Percentiles rank a stretch among this genome's conserved stretches.
phyloP scores from a whole-genome alignment of 1,140 invertebrate genomes.

The Drosophila ananassae region DNA sequence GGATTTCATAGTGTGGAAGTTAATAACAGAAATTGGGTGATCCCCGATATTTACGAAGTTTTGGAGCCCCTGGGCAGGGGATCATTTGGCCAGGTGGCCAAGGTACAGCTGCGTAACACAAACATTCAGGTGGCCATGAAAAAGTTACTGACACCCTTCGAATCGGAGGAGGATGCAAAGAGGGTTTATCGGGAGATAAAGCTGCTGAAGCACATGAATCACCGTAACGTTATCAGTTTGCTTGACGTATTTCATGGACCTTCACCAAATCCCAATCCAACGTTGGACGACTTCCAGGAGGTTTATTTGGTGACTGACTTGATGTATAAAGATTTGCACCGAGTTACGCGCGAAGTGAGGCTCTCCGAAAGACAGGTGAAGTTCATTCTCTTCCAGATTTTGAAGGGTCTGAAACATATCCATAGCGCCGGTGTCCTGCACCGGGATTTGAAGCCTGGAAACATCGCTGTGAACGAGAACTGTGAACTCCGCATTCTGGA shows the following conservation, averaged over 20 bases:
- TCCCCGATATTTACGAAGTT: constrained; percentile 95
- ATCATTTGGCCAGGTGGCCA: constrained; percentile 98
- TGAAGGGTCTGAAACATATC: constrained; percentile 98
- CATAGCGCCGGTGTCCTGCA: constrained; percentile 99
- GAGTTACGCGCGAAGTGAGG: constrained; percentile 97
- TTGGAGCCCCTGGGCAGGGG: constrained; percentile 96
- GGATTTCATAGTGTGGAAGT: constrained; percentile 89
- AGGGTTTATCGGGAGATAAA: constrained; percentile 98
- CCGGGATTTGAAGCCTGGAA: constrained; percentile 98
- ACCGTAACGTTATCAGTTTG: constrained; percentile 98
- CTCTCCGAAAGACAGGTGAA: constrained; percentile 99
- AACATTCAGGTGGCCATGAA: constrained; percentile 97
- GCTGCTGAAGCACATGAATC: constrained; percentile 99
- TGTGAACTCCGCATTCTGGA: constrained; percentile 99
- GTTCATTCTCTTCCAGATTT: constrained; percentile 98
- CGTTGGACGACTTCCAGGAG: constrained; percentile 92
- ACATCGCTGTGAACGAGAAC: constrained; percentile 99
- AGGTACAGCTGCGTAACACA: constrained; percentile 90
- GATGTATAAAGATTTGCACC: constrained; percentile 99
- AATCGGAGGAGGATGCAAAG: constrained; percentile 99
- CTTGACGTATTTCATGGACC: constrained; percentile 97
- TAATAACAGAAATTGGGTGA: constrained; percentile 98
- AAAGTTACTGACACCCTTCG: constrained; percentile 97
- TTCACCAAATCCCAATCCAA: constrained; percentile 85
- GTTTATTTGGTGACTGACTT: constrained; percentile 98